Conservation (phyloP, 2,888 invertebrate genomes). For the Platycnemis pennipes region DNA sequence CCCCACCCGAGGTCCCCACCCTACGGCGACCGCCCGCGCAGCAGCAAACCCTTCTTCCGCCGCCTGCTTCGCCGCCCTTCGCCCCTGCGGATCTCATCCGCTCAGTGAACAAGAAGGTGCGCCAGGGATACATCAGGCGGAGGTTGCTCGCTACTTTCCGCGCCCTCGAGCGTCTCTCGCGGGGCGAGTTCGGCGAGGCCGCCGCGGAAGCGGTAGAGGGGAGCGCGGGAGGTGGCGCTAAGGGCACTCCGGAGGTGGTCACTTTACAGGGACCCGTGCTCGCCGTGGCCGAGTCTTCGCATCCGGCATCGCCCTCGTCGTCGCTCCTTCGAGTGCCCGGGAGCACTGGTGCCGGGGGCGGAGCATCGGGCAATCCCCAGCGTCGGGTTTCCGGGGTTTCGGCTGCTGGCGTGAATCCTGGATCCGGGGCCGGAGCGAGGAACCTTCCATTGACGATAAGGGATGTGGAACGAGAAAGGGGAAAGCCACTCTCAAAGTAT, state of each 20-base stretch:
- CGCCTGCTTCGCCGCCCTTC: constrained; percentile 80
- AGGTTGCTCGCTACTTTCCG: constrained; percentile 90
- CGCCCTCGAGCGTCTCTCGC: constrained; percentile 89
- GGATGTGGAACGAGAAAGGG: constrained; percentile 90
- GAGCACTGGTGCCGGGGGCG: background rate
- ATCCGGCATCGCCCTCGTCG: constrained; percentile 67
- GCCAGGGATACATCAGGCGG: constrained; percentile 90
- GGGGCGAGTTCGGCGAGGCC: constrained; percentile 88
- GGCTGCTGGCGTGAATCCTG: constrained; percentile 1
- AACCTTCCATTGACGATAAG: constrained; percentile 86
- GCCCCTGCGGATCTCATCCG: constrained; percentile 85
- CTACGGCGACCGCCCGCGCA: constrained; percentile 74
- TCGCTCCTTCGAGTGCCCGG: constrained; percentile 70
- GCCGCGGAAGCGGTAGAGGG: constrained; percentile 76
- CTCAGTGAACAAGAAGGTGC: constrained; percentile 91
- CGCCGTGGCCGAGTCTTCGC: constrained; percentile 68
- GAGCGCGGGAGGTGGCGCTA: background rate
- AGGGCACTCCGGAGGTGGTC: constrained; percentile 57
- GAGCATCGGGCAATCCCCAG: background rate
- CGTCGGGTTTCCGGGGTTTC: constrained; percentile 37
- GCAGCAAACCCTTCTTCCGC: constrained; percentile 77
- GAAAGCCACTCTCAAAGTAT: constrained; percentile 92
- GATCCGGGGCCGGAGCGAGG: constrained; percentile 76
- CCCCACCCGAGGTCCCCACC: constrained; percentile 73
- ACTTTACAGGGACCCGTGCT: constrained; percentile 57